A percentile compares a stretch with the other conserved stretches of the same genome.
These are phyloP conservation scores for Furcula furcula DNA, from an alignment of 2,888 invertebrate genomes.

Conservation along the genomic window DNA sequence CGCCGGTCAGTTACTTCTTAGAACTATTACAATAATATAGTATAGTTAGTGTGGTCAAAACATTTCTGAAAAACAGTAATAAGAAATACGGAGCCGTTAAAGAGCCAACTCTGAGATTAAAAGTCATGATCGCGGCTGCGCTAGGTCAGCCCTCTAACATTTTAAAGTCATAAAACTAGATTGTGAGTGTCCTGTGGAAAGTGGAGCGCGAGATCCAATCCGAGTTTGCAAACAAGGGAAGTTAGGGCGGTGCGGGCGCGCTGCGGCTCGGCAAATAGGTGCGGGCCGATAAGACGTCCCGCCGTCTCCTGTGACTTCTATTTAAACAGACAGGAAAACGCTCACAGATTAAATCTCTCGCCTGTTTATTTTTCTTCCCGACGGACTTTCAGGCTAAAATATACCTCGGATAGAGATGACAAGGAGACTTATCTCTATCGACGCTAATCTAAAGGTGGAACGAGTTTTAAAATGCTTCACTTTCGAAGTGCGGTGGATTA, in stretches of 20 bases:
- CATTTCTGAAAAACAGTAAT: constrained; percentile 18
- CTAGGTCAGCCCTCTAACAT: constrained; percentile 60
- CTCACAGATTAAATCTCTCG: constrained; percentile 72
- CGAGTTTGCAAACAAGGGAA: constrained; percentile 80
- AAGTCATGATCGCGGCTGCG: constrained; percentile 48
- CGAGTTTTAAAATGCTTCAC: constrained; percentile 59
- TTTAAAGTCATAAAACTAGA: constrained; percentile 78
- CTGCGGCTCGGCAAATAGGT: constrained; percentile 67
- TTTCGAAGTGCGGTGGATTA: constrained; percentile 59
- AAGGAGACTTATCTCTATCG: constrained; percentile 64
- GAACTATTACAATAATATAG: constrained; percentile 26
- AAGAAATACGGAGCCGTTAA: constrained; percentile 25
- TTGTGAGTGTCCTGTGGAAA: constrained; percentile 74
- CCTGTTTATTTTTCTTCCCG: constrained; percentile 69
- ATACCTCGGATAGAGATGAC: constrained; percentile 60
- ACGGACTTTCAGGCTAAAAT: constrained; percentile 57
- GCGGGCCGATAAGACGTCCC: constrained; percentile 72
- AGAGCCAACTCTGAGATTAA: constrained; percentile 38
- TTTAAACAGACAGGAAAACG: constrained; percentile 75
- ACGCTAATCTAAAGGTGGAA: constrained; percentile 61
- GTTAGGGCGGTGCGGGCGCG: constrained; percentile 62
- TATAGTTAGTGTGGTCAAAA: constrained; percentile 1
- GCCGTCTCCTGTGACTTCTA: constrained; percentile 73
- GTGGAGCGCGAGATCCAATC: constrained; percentile 79
- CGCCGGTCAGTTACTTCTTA: constrained; percentile 38